phyloP scores from a whole-genome alignment of 2,888 invertebrate genomes.

The Habrosyne pyritoides region DNA sequence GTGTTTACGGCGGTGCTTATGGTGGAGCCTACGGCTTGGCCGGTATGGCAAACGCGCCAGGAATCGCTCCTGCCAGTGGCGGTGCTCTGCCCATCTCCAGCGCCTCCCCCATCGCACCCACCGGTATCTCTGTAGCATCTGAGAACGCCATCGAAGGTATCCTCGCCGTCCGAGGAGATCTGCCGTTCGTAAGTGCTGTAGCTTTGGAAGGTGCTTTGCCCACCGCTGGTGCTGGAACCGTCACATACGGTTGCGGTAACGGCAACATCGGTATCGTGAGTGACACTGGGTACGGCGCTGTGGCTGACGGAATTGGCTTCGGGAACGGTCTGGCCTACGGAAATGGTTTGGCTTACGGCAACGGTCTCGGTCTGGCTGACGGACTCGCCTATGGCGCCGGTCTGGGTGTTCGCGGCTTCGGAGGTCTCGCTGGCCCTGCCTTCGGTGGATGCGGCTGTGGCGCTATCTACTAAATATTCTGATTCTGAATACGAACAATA shows the following conservation, averaged over 20 bases:
- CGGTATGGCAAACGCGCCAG: no score
- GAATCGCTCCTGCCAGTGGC: no score
- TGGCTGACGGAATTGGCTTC: no score
- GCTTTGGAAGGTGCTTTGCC: background rate
- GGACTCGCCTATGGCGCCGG: slow-evolving; percentile 9
- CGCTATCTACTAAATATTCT: background rate
- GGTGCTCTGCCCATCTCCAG: no score
- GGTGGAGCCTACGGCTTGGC: no score
- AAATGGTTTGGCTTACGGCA: slow-evolving; percentile 4
- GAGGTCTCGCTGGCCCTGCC: slow-evolving; percentile 1
- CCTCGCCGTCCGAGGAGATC: slow-evolving; percentile 13
- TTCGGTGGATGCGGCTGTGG: slow-evolving; percentile 2
- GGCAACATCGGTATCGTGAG: no score
- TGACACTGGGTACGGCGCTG: no score
- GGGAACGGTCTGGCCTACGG: slow-evolving; percentile 22
- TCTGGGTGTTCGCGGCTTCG: slow-evolving; percentile 2
- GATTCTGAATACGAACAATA: background rate
- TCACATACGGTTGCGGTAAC: no score
- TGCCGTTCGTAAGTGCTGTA: background rate
- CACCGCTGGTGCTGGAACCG: no score
- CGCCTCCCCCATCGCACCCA: no score
- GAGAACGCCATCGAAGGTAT: slow-evolving; percentile 47
- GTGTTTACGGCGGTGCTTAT: no score
- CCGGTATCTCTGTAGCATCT: slow-evolving; percentile 38
- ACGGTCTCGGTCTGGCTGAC: slow-evolving; percentile 1